phyloP scores from a whole-genome alignment of 2,797 vertebrate genomes.

The Platalea minor region DNA sequence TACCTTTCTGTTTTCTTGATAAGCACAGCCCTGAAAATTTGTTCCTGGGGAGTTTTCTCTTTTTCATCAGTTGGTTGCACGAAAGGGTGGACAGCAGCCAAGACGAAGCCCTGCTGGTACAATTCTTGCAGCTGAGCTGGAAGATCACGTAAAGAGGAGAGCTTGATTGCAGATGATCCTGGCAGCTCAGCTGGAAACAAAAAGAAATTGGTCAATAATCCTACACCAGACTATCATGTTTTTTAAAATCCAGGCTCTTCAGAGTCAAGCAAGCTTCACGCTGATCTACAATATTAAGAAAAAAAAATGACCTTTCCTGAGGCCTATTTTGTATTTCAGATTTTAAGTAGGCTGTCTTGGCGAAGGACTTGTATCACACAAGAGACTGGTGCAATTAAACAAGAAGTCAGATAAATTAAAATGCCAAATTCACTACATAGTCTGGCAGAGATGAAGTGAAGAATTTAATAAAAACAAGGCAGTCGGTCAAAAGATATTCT shows the following conservation, averaged over 20 bases:
- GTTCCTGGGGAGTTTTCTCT: conserved; percentile 85
- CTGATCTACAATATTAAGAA: not conserved
- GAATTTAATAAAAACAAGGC: not conserved
- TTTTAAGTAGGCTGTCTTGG: not conserved
- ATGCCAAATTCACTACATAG: not conserved
- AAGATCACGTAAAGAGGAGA: conserved; percentile 90
- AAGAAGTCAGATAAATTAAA: not conserved
- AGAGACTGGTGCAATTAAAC: not conserved
- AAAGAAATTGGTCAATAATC: conserved; percentile 53
- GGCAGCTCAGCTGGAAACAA: conserved; percentile 79
- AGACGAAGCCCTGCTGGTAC: conserved; percentile 92
- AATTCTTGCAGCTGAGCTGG: conserved; percentile 91
- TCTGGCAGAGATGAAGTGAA: not conserved
- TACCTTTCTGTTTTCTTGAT: conserved; percentile 91
- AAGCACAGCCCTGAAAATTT: conserved; percentile 93
- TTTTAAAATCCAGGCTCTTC: conserved; percentile 31
- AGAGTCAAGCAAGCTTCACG: conserved; percentile 16
- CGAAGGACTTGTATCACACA: not conserved
- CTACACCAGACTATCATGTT: not conserved
- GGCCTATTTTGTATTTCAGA: not conserved
- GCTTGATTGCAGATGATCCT: conserved; percentile 86
- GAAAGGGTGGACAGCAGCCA: conserved; percentile 92
- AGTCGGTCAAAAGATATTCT: not conserved
- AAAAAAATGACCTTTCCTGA: not conserved
- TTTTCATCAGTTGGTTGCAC: conserved; percentile 85